Percentiles rank a stretch among this genome's conserved stretches.
Conservation (phyloP, 2,888 invertebrate genomes). For the Trilocha varians region DNA sequence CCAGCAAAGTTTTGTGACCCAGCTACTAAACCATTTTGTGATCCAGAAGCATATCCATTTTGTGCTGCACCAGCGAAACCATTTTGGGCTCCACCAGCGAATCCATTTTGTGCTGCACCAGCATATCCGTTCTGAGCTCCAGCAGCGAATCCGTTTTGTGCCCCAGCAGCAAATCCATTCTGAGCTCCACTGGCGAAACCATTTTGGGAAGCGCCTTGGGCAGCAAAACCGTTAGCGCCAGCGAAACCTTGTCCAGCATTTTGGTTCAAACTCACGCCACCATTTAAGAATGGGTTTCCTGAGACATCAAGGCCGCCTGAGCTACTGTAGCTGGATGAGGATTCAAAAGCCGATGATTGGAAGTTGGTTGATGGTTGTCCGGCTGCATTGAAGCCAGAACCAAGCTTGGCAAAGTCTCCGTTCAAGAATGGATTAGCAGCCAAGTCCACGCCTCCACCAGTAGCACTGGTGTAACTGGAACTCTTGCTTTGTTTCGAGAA, state of each 20-base stretch:
- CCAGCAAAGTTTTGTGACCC: no score
- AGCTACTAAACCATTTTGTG: no score
- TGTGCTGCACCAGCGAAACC: no score
- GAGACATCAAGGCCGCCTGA: slow-evolving; percentile 43
- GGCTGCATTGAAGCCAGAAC: slow-evolving; percentile 11
- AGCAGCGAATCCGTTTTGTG: no score
- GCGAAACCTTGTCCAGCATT: slow-evolving; percentile 15
- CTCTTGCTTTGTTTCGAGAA: slow-evolving; percentile 51
- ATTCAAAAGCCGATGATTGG: slow-evolving; percentile 24
- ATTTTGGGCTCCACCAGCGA: no score
- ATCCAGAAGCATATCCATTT: no score
- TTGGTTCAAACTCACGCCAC: slow-evolving; percentile 20
- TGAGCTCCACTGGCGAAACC: neutral
- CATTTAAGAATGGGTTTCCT: slow-evolving; percentile 47
- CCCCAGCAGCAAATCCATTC: no score
- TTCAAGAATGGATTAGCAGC: slow-evolving; percentile 45
- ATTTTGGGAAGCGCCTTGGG: neutral
- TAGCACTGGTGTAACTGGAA: slow-evolving; percentile 36
- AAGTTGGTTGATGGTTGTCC: neutral
- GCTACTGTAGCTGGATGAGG: slow-evolving; percentile 33
- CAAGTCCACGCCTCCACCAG: slow-evolving; percentile 26
- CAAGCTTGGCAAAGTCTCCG: slow-evolving; percentile 36
- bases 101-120: no score
- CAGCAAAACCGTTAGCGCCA: slow-evolving; percentile 13
- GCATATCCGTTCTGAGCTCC: no score